Base-by-base conservation (phyloP, 2,797 vertebrate genomes). In the Acanthurus tractus region DNA sequence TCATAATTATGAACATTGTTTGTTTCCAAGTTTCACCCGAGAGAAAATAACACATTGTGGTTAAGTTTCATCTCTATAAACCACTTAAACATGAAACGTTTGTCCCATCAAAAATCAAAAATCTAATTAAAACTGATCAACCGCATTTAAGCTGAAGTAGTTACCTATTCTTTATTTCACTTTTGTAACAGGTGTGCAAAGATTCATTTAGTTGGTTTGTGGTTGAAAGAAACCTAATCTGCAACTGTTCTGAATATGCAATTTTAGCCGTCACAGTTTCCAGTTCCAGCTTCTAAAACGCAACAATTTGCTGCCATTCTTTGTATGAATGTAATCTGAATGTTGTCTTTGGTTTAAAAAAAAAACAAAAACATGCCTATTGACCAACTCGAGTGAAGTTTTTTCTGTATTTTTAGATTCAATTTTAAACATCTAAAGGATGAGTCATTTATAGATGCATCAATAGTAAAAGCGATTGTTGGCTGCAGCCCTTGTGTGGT, bases 11-110 rank as follows among this genome's bases (percentile, higher is more conserved):
- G n/a, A 71, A 59, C 23, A 25, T 25, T 74, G 50, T 55, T 25
- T 74, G 50, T 55, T 49, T 70, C 23, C 48, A 34, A 57, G 54
- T 64, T 54, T 67, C 38, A 68, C 57, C 68, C 17, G n/a, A 63
- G 34, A 67, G 58, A 78, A 22, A n/a, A 67, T 69, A 57, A 40
- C 18, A 57, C 62, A 23, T 38, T 45, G 22, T 6, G 6, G 15
- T 42, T 22, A 45, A 34, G 50, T 65, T 49, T 67, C 57, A 58
- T 49, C 36, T 53, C 22, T 0, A 42, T 61, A 44, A 44, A 56
- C 58, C 29, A 55, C n/a, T 29, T 29, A 42, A 20, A 40, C 29
- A 12, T 44, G 61, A 34, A 36, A 34, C 29, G 18, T n/a, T 57
- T 58, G 29, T 20, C 20, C 5, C 36, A 14, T 42, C 18, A 25